A percentile compares a stretch with the other conserved stretches of the same genome.
Conservation (phyloP, 2,797 vertebrate genomes). For the Urophycis tenuis region DNA sequence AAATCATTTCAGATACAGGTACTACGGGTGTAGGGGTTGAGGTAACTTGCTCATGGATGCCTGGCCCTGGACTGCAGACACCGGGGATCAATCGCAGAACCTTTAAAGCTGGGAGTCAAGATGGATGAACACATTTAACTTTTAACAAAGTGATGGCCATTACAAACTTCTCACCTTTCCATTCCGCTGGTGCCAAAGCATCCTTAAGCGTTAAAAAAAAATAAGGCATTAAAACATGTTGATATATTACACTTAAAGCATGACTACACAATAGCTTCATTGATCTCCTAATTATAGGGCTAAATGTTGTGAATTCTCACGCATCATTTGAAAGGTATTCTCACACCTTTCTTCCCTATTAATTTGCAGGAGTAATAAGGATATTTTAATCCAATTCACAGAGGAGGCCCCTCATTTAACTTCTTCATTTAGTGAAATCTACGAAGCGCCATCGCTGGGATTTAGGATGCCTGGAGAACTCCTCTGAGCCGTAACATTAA, state of each 20-base stretch:
- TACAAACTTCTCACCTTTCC: not conserved
- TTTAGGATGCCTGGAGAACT: constrained; percentile 53
- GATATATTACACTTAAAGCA: constrained; percentile 35
- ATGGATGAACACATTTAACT: not conserved
- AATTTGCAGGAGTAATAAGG: constrained; percentile 52
- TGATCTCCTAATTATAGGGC: constrained; percentile 65
- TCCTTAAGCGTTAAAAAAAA: not conserved
- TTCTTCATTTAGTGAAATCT: constrained; percentile 64
- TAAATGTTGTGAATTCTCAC: constrained; percentile 49
- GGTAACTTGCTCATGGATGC: not conserved
- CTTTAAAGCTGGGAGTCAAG: not conserved
- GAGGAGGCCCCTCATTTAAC: constrained; percentile 60
- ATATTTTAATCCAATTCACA: constrained; percentile 64
- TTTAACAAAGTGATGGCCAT: not conserved
- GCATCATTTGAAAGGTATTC: constrained; percentile 66
- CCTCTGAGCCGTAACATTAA: constrained; percentile 61
- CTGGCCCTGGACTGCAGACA: not conserved
- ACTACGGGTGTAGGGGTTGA: not conserved
- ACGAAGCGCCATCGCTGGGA: constrained; percentile 52
- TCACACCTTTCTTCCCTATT: constrained; percentile 34
- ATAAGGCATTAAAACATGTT: not conserved
- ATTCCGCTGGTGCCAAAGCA: not conserved
- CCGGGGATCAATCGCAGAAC: not conserved
- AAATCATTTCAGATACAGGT: not conserved
- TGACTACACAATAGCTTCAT: constrained; percentile 54